Percentiles rank a stretch among this genome's conserved stretches.
These are phyloP conservation scores for Megalops cyprinoides DNA, from an alignment of 2,797 vertebrate genomes.

Conservation along the genomic window DNA sequence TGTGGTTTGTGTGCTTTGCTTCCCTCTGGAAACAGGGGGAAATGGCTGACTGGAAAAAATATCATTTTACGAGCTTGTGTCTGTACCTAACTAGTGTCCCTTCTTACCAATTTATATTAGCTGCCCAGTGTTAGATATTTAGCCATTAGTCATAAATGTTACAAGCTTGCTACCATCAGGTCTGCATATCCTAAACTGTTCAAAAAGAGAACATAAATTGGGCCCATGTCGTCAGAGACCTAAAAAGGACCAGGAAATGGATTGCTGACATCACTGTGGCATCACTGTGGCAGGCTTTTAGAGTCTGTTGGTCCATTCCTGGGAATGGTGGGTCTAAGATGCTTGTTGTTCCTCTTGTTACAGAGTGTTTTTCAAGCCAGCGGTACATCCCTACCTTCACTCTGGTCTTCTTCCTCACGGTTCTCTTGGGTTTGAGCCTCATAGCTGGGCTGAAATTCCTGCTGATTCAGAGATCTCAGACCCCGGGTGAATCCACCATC, in stretches of 20 bases:
- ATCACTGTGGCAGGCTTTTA: neutral
- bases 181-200: neutral
- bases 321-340: neutral
- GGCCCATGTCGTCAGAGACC: neutral
- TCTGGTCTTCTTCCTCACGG: conserved; percentile 88
- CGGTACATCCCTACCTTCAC: conserved; percentile 89
- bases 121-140: neutral
- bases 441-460: conserved; percentile 85
- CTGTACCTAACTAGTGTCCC: conserved; percentile 1
- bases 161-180: neutral
- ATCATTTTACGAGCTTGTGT: conserved; percentile 2
- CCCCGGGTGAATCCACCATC: conserved; percentile 65
- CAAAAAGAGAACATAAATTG: neutral
- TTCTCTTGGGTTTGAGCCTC: conserved; percentile 87
- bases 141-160: conserved; percentile 5
- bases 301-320: no score
- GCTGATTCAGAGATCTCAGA: conserved; percentile 75
- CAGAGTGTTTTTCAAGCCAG: conserved; percentile 81
- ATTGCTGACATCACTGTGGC: neutral
- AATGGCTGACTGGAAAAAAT: neutral
- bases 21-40: neutral
- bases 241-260: neutral
- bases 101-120: neutral
- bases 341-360: neutral
- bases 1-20: conserved; percentile 14